Conservation (phyloP, 2,888 invertebrate genomes). For the Sturmia bella region DNA sequence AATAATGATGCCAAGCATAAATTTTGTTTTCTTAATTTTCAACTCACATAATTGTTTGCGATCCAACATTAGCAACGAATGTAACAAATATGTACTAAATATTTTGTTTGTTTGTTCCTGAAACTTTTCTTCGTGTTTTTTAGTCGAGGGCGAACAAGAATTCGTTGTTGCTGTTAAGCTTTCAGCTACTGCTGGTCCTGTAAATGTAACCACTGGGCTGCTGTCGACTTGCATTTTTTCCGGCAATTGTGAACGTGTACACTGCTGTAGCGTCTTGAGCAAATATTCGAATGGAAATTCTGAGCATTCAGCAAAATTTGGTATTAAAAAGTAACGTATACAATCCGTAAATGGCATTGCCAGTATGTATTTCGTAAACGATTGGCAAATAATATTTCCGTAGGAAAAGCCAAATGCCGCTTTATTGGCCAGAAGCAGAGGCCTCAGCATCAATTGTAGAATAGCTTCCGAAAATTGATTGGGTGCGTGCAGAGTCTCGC, state of each 20-base stretch:
- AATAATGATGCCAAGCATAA: too few species aligned
- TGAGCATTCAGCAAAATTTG: conserved; percentile 84
- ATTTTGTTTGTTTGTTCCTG: conserved; percentile 36
- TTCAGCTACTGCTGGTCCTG: conserved; percentile 49
- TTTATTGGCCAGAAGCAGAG: conserved; percentile 84
- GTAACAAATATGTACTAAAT: conserved; percentile 79
- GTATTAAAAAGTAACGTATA: conserved; percentile 87
- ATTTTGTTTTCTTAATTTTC: not conserved
- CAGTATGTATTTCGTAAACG: conserved; percentile 86
- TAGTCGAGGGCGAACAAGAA: not conserved
- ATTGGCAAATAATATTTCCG: conserved; percentile 75
- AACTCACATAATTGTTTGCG: conserved; percentile 76
- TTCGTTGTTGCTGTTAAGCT: conserved; percentile 26
- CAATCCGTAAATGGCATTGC: conserved; percentile 86
- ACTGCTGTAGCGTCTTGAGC: conserved; percentile 81
- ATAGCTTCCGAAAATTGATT: conserved; percentile 88
- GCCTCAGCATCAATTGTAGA: conserved; percentile 89
- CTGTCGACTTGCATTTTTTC: conserved; percentile 73
- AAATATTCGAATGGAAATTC: conserved; percentile 84
- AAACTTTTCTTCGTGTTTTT: conserved; percentile 20
- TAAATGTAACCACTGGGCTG: conserved; percentile 55
- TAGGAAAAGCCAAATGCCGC: conserved; percentile 71
- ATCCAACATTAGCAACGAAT: conserved; percentile 80
- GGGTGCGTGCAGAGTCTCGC: conserved; percentile 86
- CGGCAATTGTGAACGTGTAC: conserved; percentile 67